Evolutionary conservation across 2,888 invertebrate species (phyloP).

Genomic region (Caenorhabditis sp.): DNA sequence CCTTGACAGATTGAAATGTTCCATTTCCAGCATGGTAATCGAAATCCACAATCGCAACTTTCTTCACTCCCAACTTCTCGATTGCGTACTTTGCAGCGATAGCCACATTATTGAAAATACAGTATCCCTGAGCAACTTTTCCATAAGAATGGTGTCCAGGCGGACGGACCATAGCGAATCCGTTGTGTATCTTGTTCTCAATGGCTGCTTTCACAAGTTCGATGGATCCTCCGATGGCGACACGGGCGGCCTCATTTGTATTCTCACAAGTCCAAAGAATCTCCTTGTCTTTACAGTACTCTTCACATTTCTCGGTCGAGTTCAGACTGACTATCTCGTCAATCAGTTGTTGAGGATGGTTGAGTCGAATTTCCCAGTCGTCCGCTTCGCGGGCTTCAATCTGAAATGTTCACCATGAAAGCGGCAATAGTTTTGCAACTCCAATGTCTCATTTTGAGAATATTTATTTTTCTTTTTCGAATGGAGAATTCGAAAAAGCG

Average conservation of each 20-base stretch:
- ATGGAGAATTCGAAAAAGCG: no score
- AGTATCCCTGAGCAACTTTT: constrained; percentile 88
- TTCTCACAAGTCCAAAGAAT: constrained; percentile 74
- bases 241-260: constrained; percentile 69
- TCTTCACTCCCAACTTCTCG: constrained; percentile 71
- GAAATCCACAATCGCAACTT: constrained; percentile 73
- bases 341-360: constrained; percentile 70
- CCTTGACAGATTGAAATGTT: constrained; percentile 68
- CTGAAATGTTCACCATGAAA: constrained; percentile 43
- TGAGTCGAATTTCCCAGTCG: constrained; percentile 72
- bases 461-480: no score
- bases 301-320: constrained; percentile 72
- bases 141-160: constrained; percentile 92
- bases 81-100: constrained; percentile 91
- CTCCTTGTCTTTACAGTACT: constrained; percentile 74
- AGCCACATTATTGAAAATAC: constrained; percentile 98
- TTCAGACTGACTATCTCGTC: constrained; percentile 67
- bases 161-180: constrained; percentile 96
- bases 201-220: constrained; percentile 73
- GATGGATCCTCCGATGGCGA: constrained; percentile 74
- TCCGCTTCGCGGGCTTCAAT: constrained; percentile 73
- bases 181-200: constrained; percentile 86
- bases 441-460: no score
- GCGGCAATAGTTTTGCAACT: no score
- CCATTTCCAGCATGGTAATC: constrained; percentile 77